phyloP scores from a whole-genome alignment of 1,140 invertebrate genomes.

The Drosophila orena region DNA sequence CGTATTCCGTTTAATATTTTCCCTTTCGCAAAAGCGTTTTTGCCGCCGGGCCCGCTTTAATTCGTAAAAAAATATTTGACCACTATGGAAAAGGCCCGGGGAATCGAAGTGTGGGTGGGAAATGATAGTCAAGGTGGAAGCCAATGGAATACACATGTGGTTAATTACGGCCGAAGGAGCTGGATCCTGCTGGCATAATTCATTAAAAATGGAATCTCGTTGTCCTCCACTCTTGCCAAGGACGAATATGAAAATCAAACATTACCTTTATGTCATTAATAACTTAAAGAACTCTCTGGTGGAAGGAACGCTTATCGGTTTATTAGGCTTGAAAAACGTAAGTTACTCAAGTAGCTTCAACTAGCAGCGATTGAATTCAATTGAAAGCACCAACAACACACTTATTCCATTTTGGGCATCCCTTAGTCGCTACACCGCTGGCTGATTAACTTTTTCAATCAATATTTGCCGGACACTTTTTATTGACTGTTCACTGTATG shows the following conservation, averaged over 20 bases:
- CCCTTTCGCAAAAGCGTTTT: constrained; percentile 7
- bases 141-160: constrained; percentile 20
- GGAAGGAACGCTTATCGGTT: no score
- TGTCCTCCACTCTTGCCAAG: background rate
- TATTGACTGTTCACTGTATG: constrained; percentile 29
- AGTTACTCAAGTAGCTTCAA: background rate
- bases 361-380: background rate
- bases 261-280: background rate
- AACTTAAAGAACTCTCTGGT: background rate
- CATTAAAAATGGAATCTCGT: constrained; percentile 13
- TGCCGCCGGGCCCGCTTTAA: constrained; percentile 2
- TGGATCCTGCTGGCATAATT: constrained; percentile 12
- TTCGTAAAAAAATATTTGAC: constrained; percentile 53
- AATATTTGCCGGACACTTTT: constrained; percentile 10
- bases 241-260: background rate
- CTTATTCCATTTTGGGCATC: constrained; percentile 3
- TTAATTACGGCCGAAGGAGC: constrained; percentile 42
- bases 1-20: background rate
- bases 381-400: background rate
- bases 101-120: background rate
- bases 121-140: constrained; percentile 2
- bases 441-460: constrained; percentile 2
- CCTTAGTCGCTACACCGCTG: constrained; percentile 11
- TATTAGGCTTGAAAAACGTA: background rate
- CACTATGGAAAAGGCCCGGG: constrained; percentile 19